Conservation (phyloP, 2,888 invertebrate species). For the Clusia tigrina region DNA sequence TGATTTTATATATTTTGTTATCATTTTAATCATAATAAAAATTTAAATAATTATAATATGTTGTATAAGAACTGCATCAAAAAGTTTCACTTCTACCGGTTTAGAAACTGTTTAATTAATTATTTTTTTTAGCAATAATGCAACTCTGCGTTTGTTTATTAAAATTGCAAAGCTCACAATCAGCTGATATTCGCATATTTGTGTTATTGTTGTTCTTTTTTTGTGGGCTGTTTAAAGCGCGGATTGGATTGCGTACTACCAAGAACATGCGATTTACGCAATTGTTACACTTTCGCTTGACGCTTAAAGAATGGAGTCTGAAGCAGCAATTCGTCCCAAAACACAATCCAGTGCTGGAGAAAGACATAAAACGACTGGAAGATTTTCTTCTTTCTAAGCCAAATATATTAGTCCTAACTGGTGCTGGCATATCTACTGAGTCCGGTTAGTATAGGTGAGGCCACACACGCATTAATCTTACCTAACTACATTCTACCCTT, state of each 20-base stretch:
- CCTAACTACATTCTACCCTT: constrained; percentile 11
- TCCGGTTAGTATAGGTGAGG: constrained; percentile 69
- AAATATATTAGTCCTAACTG: constrained; percentile 77
- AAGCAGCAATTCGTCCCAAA: constrained; percentile 72
- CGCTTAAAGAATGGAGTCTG: constrained; percentile 32
- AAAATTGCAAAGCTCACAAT: too few species aligned
- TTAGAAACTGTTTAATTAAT: too few species aligned
- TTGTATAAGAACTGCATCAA: too few species aligned
- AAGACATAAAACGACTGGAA: constrained; percentile 66
- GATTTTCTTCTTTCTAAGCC: constrained; percentile 58
- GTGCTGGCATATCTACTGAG: constrained; percentile 97
- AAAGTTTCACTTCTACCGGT: too few species aligned
- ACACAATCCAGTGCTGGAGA: constrained; percentile 71
- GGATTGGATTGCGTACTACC: too few species aligned
- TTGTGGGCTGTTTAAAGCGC: neutral
- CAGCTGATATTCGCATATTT: neutral
- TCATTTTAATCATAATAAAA: too few species aligned
- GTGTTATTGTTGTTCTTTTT: neutral
- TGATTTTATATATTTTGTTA: too few species aligned
- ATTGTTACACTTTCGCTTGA: constrained; percentile 40
- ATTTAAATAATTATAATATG: too few species aligned
- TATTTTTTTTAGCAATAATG: too few species aligned
- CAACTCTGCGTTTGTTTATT: too few species aligned
- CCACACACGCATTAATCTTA: neutral
- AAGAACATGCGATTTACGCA: constrained; percentile 52